Evolutionary conservation across 1,140 invertebrate genomes (phyloP), one percentile per base, ranked within the genome.

Genomic region (Formica exsecta): DNA sequence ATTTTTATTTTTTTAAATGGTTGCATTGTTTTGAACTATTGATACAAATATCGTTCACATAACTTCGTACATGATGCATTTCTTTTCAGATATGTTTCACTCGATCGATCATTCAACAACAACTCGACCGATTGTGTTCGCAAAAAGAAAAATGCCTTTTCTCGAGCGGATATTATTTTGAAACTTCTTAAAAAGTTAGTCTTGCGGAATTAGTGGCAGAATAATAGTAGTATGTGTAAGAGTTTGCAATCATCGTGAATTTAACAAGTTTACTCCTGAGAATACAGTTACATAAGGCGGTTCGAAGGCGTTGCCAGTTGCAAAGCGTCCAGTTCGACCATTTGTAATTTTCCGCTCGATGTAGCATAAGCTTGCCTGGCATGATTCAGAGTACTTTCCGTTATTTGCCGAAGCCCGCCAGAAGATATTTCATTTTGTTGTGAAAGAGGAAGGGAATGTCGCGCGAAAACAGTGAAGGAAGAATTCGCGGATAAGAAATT

Each of bases 331-430:
- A 65, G 85, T 64, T 85, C 86, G 91, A 61, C 91, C 90, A 92
- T 93, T 92, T 92, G 92, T 93, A 93, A 93, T 93, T 93, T 93
- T 93, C 88, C 92, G 87, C 89, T 92, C 92, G 85, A 93, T 93
- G 90, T 93, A 90, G 88, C 92, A 90, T 90, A 90, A 92, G 91
- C 89, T 93, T 90, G 59, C 86, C 86, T 91, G 92, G 85, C 92
- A 92, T 89, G 92, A 93, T 91, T 92, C 89, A 86, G 89, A 86
- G 84, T 75, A 86, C 90, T 88, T 75, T 87, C 64, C 86, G 91
- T 89, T 92, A 89, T 91, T 92, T 90, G 85, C 87, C 73, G 62
- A 71, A 86, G 76, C 57, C 57, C 77, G 74, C 85, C 86, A 80
- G 76, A 38, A 64, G 84, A 90, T 92, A 90, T 92, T 91, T 92